Percentiles rank a stretch among this genome's conserved stretches.
Conservation (phyloP, 2,888 invertebrate species). For the Digitonthophagus gazella region DNA sequence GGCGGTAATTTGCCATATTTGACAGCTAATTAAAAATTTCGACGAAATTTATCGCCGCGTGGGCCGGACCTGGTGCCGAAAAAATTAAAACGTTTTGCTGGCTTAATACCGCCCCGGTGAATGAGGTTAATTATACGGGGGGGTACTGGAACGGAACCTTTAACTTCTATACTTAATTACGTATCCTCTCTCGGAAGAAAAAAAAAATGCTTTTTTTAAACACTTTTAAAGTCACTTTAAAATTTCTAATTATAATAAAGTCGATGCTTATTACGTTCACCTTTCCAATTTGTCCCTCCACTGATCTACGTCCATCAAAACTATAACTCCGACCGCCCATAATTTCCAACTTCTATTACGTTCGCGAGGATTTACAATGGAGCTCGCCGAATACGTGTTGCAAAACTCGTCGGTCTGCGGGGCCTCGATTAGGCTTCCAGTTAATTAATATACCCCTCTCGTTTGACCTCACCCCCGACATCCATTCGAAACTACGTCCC, state of each 20-base stretch:
- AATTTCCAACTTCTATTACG: neutral
- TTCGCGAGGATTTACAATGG: neutral
- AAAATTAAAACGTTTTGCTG: constrained; percentile 12
- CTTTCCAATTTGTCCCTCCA: neutral
- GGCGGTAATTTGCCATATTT: constrained; percentile 49
- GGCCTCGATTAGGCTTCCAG: constrained; percentile 58
- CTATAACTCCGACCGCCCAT: neutral
- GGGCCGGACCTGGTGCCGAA: constrained; percentile 11
- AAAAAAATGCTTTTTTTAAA: neutral
- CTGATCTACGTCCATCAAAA: neutral
- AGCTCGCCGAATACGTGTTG: neutral
- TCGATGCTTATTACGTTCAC: too few species aligned
- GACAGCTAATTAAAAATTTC: constrained; percentile 50
- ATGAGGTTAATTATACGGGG: neutral
- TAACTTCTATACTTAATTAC: neutral
- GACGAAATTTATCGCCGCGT: constrained; percentile 41
- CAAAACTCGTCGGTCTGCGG: constrained; percentile 32
- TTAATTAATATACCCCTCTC: constrained; percentile 56
- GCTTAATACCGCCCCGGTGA: constrained; percentile 10
- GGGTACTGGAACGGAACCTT: neutral
- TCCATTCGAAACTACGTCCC: neutral
- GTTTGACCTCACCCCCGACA: neutral
- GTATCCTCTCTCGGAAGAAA: neutral
- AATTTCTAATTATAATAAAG: too few species aligned
- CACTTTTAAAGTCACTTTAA: neutral